These are phyloP conservation scores for Drosophila teissieri DNA, from an alignment of 1,140 invertebrate genomes.

Conservation along the genomic window DNA sequence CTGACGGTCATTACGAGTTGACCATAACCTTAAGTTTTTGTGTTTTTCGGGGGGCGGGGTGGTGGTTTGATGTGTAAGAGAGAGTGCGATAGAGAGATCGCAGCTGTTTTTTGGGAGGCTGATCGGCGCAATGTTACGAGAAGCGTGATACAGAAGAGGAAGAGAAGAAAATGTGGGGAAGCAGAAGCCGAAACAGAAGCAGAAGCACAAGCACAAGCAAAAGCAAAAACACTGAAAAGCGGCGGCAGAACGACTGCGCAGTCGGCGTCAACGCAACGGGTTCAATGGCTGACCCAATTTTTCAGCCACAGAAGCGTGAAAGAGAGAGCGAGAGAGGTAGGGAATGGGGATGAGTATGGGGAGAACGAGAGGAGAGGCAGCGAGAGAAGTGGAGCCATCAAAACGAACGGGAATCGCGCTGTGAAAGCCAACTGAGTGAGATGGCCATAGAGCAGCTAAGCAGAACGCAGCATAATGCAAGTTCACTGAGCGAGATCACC, in stretches of 20 bases:
- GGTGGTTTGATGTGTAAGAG: not conserved
- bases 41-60: not conserved
- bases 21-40: constrained; percentile 76
- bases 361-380: constrained; percentile 2
- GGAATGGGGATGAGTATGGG: not conserved
- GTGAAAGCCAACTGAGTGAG: constrained; percentile 61
- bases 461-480: constrained; percentile 52
- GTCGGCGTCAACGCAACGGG: constrained; percentile 70
- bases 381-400: constrained; percentile 50
- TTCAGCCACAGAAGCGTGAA: constrained; percentile 59
- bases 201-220: constrained; percentile 3
- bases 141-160: constrained; percentile 27
- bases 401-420: constrained; percentile 68
- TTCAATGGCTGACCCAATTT: constrained; percentile 83
- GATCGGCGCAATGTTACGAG: constrained; percentile 21
- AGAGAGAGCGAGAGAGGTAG: constrained; percentile 43
- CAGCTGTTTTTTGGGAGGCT: constrained; percentile 34
- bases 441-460: constrained; percentile 42
- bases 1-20: constrained; percentile 54
- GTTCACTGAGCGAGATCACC: constrained; percentile 49
- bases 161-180: constrained; percentile 70
- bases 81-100: constrained; percentile 23
- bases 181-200: constrained; percentile 13
- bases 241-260: constrained; percentile 19
- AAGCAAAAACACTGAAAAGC: constrained; percentile 20